Conservation (phyloP, 2,888 invertebrate species). For the Amaurobius ferox region DNA sequence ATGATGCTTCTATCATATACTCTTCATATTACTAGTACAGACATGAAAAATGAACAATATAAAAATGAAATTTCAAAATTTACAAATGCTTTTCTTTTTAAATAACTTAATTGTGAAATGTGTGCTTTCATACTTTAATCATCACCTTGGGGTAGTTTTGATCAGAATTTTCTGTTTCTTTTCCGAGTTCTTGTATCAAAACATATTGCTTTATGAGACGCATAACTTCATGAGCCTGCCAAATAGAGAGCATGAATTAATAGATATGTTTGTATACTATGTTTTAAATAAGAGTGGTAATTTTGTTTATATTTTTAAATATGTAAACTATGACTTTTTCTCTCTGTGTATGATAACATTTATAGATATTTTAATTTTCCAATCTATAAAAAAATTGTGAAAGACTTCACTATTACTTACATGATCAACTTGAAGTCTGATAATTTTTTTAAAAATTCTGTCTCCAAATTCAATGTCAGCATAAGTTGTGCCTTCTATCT, state of each 20-base stretch:
- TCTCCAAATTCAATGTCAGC: conserved; percentile 98
- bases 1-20: too few species aligned
- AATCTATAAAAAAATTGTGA: neutral
- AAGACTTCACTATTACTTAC: too few species aligned
- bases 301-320: neutral
- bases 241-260: neutral
- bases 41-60: too few species aligned
- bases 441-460: conserved; percentile 94
- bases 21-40: too few species aligned
- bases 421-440: conserved; percentile 93
- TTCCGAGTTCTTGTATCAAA: conserved; percentile 85
- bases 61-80: too few species aligned
- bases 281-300: too few species aligned
- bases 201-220: conserved; percentile 97
- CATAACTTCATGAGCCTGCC: conserved; percentile 96
- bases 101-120: too few species aligned
- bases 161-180: conserved; percentile 29
- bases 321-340: neutral
- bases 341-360: too few species aligned
- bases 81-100: too few species aligned
- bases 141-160: conserved; percentile 48
- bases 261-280: too few species aligned
- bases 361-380: too few species aligned
- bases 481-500: conserved; percentile 92
- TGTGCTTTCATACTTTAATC: conserved; percentile 60